Conservation (phyloP, 1,140 invertebrate genomes). For the Trichoplusia ni region DNA sequence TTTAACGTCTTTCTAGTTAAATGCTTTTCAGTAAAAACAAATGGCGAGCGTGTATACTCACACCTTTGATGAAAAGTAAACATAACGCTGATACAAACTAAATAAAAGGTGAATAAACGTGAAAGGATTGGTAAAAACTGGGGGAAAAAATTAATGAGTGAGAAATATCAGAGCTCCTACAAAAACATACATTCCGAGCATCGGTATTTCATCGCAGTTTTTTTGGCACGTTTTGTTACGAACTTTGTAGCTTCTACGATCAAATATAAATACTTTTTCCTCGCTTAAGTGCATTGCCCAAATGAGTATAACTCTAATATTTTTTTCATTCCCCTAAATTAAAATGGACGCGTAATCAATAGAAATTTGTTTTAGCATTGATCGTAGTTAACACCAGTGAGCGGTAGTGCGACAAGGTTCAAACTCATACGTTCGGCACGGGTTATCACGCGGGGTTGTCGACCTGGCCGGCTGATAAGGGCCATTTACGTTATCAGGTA, state of each 20-base stretch:
- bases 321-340: too few relatives aligned
- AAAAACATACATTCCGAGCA: not conserved
- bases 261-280: too few relatives aligned
- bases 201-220: not conserved
- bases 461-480: conserved; percentile 61
- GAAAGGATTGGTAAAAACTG: not conserved
- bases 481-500: conserved; percentile 62
- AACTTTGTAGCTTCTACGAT: too few relatives aligned
- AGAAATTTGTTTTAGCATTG: not conserved
- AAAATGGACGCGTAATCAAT: too few relatives aligned
- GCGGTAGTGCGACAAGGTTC: conserved; percentile 4
- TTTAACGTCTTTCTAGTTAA: too few relatives aligned
- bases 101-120: not conserved
- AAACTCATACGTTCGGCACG: conserved; percentile 28
- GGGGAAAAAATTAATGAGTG: not conserved
- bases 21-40: too few relatives aligned
- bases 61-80: not conserved
- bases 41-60: too few relatives aligned
- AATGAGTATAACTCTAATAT: too few relatives aligned
- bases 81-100: not conserved
- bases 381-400: not conserved
- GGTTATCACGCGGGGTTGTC: conserved; percentile 56
- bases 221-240: too few relatives aligned
- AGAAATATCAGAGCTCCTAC: not conserved
- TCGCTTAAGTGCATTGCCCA: too few relatives aligned